A percentile compares a stretch with the other conserved stretches of the same genome.
These are phyloP conservation scores for Ibidorhyncha struthersii DNA, from an alignment of 2,113 vertebrate species.

Conservation along the genomic window DNA sequence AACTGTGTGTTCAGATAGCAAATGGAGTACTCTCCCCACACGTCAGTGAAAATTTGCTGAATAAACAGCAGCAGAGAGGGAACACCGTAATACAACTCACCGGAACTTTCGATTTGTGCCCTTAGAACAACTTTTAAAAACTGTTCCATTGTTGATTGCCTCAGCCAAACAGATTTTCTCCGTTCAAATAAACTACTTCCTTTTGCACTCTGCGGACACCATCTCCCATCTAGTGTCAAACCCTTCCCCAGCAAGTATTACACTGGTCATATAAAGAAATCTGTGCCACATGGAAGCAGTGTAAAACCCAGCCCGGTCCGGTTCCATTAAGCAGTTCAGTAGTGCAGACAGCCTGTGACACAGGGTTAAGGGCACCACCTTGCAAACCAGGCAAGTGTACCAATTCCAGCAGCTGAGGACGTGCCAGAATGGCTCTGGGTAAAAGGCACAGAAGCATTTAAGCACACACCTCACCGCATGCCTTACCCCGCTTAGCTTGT, in stretches of 20 bases:
- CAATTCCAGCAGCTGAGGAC: too few species aligned
- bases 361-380: not conserved
- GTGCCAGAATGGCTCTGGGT: too few species aligned
- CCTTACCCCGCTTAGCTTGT: too few species aligned
- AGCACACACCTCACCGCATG: too few species aligned
- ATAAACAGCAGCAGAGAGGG: not conserved
- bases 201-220: not conserved
- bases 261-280: not conserved
- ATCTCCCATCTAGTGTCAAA: not conserved
- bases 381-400: not conserved
- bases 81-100: not conserved
- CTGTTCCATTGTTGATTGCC: not conserved
- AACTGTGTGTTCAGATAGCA: not conserved
- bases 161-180: not conserved
- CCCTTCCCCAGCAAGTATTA: not conserved
- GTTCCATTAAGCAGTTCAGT: not conserved
- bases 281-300: not conserved
- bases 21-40: rapidly evolving
- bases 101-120: not conserved
- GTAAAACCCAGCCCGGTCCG: not conserved
- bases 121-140: not conserved
- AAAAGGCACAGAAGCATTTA: too few species aligned
- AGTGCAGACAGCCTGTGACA: not conserved
- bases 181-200: not conserved
- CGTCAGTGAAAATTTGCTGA: rapidly evolving